phyloP scores from a whole-genome alignment of 2,888 invertebrate genomes.

The Orchesellides sinensis region DNA sequence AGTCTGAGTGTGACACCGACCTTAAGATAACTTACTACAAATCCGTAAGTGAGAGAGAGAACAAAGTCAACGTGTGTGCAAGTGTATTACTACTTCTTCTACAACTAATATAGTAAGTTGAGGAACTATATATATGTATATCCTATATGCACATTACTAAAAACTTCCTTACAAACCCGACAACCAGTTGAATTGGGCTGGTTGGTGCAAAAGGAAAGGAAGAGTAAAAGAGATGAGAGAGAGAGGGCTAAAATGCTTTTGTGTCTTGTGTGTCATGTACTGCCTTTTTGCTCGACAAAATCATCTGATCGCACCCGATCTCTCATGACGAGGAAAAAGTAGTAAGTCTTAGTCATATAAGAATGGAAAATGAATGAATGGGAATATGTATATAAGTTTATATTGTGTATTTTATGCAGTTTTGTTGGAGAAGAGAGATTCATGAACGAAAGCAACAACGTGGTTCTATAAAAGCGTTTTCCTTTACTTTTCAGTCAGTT shows the following conservation, averaged over 20 bases:
- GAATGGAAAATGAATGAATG: too few species aligned
- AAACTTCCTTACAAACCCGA: conserved; percentile 30
- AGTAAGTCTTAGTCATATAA: conserved; percentile 17
- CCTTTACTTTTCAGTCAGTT: neutral
- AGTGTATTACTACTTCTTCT: neutral
- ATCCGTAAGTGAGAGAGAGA: too few species aligned
- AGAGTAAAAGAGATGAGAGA: conserved; percentile 24
- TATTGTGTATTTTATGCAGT: neutral
- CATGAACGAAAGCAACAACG: neutral
- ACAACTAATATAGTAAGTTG: too few species aligned
- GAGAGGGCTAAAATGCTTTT: conserved; percentile 54
- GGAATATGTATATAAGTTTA: conserved; percentile 4
- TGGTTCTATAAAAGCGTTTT: neutral
- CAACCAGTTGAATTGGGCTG: conserved; percentile 55
- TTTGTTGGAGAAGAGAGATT: conserved; percentile 18
- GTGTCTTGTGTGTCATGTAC: conserved; percentile 34
- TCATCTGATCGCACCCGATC: conserved; percentile 66
- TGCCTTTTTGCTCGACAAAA: conserved; percentile 59
- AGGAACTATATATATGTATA: too few species aligned
- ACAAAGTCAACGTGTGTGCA: conserved; percentile 51
- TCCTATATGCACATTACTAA: neutral
- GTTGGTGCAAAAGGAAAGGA: conserved; percentile 40
- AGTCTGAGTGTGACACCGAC: conserved; percentile 62
- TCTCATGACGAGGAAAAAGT: conserved; percentile 51
- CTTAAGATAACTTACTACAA: conserved; percentile 62